Evolutionary conservation across 2,113 vertebrate genomes (phyloP).

Genomic region (Cyanistes caeruleus): DNA sequence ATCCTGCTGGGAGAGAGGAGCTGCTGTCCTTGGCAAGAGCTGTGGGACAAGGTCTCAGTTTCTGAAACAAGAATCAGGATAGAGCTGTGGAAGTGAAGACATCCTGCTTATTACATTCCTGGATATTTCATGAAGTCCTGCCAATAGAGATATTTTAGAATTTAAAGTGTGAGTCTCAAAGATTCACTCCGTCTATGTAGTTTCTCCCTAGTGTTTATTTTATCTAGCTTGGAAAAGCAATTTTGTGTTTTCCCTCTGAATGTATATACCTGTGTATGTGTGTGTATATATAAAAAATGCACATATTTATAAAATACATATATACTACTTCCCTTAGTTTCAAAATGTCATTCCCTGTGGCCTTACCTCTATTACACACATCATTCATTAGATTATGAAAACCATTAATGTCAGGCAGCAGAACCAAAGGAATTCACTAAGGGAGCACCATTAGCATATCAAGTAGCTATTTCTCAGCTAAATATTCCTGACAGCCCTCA

Average conservation of each 20-base stretch:
- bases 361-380: slow-evolving; percentile 84
- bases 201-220: background rate
- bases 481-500: slow-evolving; percentile 90
- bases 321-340: slow-evolving; percentile 34
- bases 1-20: background rate
- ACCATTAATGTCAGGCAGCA: slow-evolving; percentile 91
- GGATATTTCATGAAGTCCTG: background rate
- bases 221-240: slow-evolving; percentile 13
- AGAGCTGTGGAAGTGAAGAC: background rate
- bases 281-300: slow-evolving; percentile 7
- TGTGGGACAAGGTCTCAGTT: background rate
- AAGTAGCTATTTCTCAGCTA: slow-evolving; percentile 87
- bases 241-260: background rate
- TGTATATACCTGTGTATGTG: background rate
- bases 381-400: slow-evolving; percentile 95
- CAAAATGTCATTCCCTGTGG: slow-evolving; percentile 76
- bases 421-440: slow-evolving; percentile 88
- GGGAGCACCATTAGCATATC: slow-evolving; percentile 88
- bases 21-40: background rate
- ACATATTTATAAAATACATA: slow-evolving; percentile 48
- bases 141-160: background rate
- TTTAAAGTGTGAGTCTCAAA: background rate
- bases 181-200: background rate
- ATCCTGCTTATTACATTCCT: background rate
- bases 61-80: background rate